Evolutionary conservation across 2,888 invertebrate species (phyloP).

Genomic region (Erannis defoliaria): DNA sequence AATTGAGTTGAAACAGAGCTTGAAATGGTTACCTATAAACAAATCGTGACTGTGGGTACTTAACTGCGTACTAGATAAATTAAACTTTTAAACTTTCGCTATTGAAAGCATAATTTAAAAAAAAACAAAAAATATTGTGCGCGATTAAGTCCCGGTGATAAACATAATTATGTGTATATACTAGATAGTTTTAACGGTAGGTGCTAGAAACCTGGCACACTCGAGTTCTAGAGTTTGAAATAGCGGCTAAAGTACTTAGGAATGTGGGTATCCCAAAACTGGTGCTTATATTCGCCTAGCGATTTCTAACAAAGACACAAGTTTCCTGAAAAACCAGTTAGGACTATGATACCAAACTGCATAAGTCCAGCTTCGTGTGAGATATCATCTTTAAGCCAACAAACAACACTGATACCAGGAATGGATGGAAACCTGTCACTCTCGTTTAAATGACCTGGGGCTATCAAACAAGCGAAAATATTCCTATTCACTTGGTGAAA

Average conservation of each 20-base stretch:
- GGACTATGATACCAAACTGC: slow-evolving; percentile 44
- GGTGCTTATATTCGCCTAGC: slow-evolving; percentile 2
- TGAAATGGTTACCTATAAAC: too few species aligned
- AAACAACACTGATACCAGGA: slow-evolving; percentile 55
- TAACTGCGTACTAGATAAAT: too few species aligned
- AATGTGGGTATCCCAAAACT: slow-evolving; percentile 21
- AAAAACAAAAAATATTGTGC: too few species aligned
- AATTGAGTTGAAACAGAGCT: too few species aligned
- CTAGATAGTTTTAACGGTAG: background rate
- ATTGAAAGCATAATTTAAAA: too few species aligned
- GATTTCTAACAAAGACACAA: slow-evolving; percentile 35
- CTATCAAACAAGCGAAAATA: background rate
- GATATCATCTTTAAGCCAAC: slow-evolving; percentile 55
- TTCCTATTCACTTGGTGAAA: too few species aligned
- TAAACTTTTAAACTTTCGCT: too few species aligned
- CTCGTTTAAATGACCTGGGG: background rate
- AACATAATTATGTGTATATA: background rate
- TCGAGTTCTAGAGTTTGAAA: background rate
- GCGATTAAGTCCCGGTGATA: too few species aligned
- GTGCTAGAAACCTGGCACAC: background rate
- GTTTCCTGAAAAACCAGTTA: slow-evolving; percentile 63
- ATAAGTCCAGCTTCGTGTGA: slow-evolving; percentile 23
- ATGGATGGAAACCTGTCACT: slow-evolving; percentile 47
- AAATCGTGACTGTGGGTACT: too few species aligned
- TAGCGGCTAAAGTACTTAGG: slow-evolving; percentile 6